These are phyloP conservation scores for Eupithecia vulgata DNA, from an alignment of 2,888 invertebrate genomes.

Conservation along the genomic window DNA sequence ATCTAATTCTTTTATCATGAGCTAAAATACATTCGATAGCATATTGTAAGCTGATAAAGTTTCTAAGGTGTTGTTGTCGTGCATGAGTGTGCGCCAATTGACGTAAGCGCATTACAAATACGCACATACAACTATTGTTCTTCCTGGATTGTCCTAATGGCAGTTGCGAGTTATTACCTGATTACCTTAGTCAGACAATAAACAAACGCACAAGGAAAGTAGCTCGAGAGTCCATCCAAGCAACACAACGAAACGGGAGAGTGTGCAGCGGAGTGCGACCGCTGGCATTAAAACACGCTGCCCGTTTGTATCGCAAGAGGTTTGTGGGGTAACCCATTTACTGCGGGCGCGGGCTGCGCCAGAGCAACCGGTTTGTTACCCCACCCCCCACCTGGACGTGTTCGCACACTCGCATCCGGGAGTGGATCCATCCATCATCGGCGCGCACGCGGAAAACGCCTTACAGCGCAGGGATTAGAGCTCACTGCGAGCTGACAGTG, in stretches of 20 bases:
- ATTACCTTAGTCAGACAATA: background rate
- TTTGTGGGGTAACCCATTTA: constrained; percentile 83
- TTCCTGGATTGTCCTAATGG: constrained; percentile 35
- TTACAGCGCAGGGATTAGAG: constrained; percentile 49
- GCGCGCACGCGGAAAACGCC: constrained; percentile 42
- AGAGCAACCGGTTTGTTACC: constrained; percentile 68
- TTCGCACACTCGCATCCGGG: constrained; percentile 73
- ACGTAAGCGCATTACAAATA: constrained; percentile 49
- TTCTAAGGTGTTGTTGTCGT: constrained; percentile 50
- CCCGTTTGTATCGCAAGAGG: constrained; percentile 78
- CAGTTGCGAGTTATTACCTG: constrained; percentile 22
- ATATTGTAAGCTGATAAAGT: constrained; percentile 61
- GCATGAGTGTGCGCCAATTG: constrained; percentile 42
- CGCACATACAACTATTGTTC: constrained; percentile 38
- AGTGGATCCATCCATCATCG: constrained; percentile 59
- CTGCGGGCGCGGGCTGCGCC: constrained; percentile 63
- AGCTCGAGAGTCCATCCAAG: constrained; percentile 25
- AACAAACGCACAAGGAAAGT: constrained; percentile 23
- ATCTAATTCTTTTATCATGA: constrained; percentile 56
- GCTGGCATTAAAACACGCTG: constrained; percentile 44
- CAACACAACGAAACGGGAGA: constrained; percentile 36
- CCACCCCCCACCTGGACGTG: constrained; percentile 45
- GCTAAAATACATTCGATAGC: constrained; percentile 59
- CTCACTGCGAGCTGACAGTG: constrained; percentile 45
- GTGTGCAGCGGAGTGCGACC: constrained; percentile 42